These are phyloP conservation scores for Drosophila neocordata DNA, from an alignment of 1,140 invertebrate genomes.

Conservation along the genomic window DNA sequence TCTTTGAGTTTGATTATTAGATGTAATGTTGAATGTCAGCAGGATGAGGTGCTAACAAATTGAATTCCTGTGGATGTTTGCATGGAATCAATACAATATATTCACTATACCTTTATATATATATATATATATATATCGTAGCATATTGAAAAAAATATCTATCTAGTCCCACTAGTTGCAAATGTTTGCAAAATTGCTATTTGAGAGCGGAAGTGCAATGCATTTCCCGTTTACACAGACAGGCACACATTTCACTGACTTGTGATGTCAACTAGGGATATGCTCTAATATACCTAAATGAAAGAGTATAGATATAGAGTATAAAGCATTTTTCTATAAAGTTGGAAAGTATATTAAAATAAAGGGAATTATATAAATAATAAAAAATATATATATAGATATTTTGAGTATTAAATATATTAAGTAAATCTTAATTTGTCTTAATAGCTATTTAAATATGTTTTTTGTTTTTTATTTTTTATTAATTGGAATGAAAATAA, in stretches of 20 bases:
- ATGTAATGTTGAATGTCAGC: background rate
- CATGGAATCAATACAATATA: constrained; percentile 57
- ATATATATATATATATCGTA: too few species aligned
- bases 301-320: background rate
- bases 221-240: constrained; percentile 50
- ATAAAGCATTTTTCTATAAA: too few species aligned
- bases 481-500: too few species aligned
- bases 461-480: too few species aligned
- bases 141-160: constrained; percentile 14
- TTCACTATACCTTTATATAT: background rate
- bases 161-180: constrained; percentile 46
- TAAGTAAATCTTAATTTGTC: too few species aligned
- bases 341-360: too few species aligned
- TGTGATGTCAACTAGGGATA: background rate
- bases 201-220: constrained; percentile 57
- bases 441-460: too few species aligned
- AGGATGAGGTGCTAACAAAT: constrained; percentile 40
- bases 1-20: background rate
- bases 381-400: too few species aligned
- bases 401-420: too few species aligned
- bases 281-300: background rate
- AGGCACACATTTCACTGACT: background rate
- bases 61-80: constrained; percentile 54
- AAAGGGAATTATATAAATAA: too few species aligned
- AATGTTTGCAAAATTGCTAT: constrained; percentile 61